phyloP scores from a whole-genome alignment of 2,797 vertebrate genomes.

The Gastrophryne carolinensis region DNA sequence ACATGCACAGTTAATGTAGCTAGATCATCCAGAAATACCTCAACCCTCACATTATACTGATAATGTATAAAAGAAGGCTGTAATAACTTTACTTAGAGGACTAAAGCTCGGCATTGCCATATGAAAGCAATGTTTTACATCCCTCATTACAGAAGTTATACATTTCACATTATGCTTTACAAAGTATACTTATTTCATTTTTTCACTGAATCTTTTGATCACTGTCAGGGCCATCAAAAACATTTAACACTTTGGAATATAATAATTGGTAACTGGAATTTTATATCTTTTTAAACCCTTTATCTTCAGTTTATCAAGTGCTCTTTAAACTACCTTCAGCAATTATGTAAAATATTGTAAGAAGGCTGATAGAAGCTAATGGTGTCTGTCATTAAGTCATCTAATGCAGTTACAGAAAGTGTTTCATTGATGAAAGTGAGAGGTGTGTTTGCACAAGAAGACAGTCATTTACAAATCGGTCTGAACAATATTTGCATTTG shows the following conservation, averaged over 20 bases:
- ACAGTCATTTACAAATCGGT: constrained; percentile 34
- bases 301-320: constrained; percentile 14
- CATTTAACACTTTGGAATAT: constrained; percentile 32
- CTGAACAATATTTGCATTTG: constrained; percentile 33
- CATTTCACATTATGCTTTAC: constrained; percentile 31
- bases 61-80: constrained; percentile 26
- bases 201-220: constrained; percentile 37
- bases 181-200: constrained; percentile 39
- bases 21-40: constrained; percentile 20
- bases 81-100: constrained; percentile 37
- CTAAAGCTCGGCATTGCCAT: constrained; percentile 36
- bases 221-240: constrained; percentile 23
- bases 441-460: constrained; percentile 34
- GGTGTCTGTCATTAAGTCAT: constrained; percentile 19
- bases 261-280: constrained; percentile 34
- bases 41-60: constrained; percentile 32
- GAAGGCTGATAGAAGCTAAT: constrained; percentile 14
- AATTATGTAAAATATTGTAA: constrained; percentile 21
- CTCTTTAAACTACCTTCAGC: constrained; percentile 10
- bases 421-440: constrained; percentile 40
- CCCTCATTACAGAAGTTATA: constrained; percentile 35
- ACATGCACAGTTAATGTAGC: constrained; percentile 28
- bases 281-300: constrained; percentile 20
- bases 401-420: constrained; percentile 28
- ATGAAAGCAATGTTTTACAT: constrained; percentile 21